Percentiles rank a stretch among this genome's conserved stretches.
Conservation (phyloP, 2,113 vertebrate species). For the Smithornis capensis region DNA sequence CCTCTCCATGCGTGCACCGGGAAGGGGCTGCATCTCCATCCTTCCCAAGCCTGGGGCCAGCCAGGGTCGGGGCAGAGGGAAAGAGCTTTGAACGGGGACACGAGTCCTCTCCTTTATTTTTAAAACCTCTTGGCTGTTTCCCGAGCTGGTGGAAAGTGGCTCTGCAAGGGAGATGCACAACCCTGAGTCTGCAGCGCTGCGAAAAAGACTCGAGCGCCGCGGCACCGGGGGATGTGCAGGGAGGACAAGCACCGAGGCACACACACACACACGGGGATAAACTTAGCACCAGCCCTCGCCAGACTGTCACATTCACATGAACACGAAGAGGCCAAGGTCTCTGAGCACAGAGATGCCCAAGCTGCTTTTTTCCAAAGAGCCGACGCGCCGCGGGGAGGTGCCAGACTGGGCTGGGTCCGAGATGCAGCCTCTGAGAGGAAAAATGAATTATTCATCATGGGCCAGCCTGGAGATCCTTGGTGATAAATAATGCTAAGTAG, state of each 20-base stretch:
- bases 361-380: not conserved
- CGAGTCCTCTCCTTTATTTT: accelerated
- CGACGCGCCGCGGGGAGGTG: not conserved
- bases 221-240: not conserved
- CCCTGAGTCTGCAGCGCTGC: not conserved
- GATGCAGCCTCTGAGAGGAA: not conserved
- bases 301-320: not conserved
- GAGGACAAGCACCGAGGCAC: not conserved
- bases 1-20: accelerated
- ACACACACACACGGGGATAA: not conserved
- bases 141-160: not conserved
- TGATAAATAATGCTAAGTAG: slow-evolving; percentile 67
- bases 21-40: not conserved
- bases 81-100: not conserved
- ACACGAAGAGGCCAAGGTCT: not conserved
- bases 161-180: not conserved
- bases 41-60: accelerated
- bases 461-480: slow-evolving; percentile 44
- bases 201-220: not conserved
- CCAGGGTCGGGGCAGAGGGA: accelerated
- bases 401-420: not conserved
- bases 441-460: slow-evolving; percentile 70
- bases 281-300: not conserved
- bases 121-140: not conserved
- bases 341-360: not conserved